phyloP scores from a whole-genome alignment of 2,113 vertebrate species.

The Eulemur rufifrons region DNA sequence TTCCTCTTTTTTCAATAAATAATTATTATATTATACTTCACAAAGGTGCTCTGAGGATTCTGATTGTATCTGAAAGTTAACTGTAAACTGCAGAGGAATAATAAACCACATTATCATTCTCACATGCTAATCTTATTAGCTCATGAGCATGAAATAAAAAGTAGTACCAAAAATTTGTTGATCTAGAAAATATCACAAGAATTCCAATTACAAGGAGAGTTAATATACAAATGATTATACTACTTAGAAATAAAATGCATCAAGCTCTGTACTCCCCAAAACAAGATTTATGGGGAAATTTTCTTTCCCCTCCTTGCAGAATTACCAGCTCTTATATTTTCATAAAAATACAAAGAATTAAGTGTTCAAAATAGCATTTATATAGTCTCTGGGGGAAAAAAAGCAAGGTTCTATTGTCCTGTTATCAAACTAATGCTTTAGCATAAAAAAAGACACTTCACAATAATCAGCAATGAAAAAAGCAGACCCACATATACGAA shows the following conservation, averaged over 20 bases:
- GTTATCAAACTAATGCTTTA: no score
- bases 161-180: background rate
- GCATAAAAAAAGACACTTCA: background rate
- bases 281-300: background rate
- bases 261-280: background rate
- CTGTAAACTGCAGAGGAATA: background rate
- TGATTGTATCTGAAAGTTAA: background rate
- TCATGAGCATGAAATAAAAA: background rate
- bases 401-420: background rate
- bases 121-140: background rate
- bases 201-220: background rate
- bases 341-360: background rate
- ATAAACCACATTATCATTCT: background rate
- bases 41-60: background rate
- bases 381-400: background rate
- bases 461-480: background rate
- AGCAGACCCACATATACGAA: background rate
- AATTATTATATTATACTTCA: background rate
- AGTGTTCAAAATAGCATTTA: background rate
- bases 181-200: background rate
- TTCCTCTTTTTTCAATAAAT: background rate
- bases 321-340: background rate
- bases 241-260: background rate
- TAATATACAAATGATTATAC: background rate
- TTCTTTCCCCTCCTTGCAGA: background rate